Base-by-base conservation (phyloP, 2,113 vertebrate species). In the Aptenodytes patagonicus region DNA sequence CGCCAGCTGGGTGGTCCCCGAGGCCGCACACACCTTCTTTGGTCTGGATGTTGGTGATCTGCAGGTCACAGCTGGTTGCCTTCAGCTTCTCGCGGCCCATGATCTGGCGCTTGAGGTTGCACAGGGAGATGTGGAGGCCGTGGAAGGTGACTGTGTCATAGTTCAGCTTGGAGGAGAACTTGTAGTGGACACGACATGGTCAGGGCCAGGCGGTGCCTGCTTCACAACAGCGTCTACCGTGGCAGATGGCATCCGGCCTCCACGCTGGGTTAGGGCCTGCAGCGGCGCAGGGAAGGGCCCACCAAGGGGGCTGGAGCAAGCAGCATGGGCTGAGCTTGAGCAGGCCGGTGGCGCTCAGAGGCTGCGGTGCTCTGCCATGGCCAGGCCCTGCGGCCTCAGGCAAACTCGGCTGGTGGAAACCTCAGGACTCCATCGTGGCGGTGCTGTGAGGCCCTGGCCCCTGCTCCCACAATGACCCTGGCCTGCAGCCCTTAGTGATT, bases 121-220 rank as follows among this genome's bases (percentile, higher is more conserved):
- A 97, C 96, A 99, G 98, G 92, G 99, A 99, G 98, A 99, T 99
- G 97, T 99, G 98, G 49, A 99, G 98, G 80, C 99, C 99, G 97
- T 99, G 99, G 91, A 99, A 99, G 89, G 99, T 98, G 98, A 47
- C 40, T 11, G 40, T 40, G 11, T 99, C 99, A 97, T 99, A 99
- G 98, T 99, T 99, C 76, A 99, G 99, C 98, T 99, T 99, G 51
- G 99, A 99, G 62, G 99, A 99, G 97, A 99, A 99, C 97, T 99
- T 99, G 96, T 99, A 99, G 95, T 99, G 99, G 82, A 99, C 99
- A 99, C 97, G 99, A 98, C 99, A 99, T 99, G 97, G 98, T 97
- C 75, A 64, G 54, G 40, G 26, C 58, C 89, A 88, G 96, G 97
- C 94, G 89, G 95, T 58, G 97, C 77, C 77, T 46, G 86, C 86